Conservation (phyloP, 2,113 vertebrate genomes). For the Holacanthus passer region DNA sequence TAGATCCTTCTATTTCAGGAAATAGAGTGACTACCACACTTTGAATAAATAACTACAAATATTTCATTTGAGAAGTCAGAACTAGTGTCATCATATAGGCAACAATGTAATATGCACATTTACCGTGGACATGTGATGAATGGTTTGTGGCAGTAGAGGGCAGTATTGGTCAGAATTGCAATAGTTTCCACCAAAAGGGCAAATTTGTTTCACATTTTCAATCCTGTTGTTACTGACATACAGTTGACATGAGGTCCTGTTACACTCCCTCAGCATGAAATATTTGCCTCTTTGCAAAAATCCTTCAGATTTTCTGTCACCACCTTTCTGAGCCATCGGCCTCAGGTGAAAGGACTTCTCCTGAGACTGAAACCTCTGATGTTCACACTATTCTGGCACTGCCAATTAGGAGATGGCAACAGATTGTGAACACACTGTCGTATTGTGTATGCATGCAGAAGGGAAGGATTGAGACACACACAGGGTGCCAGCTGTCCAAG, state of each 20-base stretch:
- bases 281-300: background rate
- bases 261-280: background rate
- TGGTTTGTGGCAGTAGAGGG: slow-evolving; percentile 65
- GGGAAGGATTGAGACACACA: slow-evolving; percentile 42
- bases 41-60: background rate
- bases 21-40: background rate
- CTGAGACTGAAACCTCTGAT: slow-evolving; percentile 38
- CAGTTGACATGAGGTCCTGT: background rate
- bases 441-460: slow-evolving; percentile 61
- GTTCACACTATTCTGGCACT: slow-evolving; percentile 66
- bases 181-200: background rate
- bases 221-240: background rate
- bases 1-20: background rate
- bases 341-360: slow-evolving; percentile 32
- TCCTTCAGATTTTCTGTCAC: background rate
- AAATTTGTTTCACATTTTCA: background rate
- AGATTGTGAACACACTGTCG: slow-evolving; percentile 50
- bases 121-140: slow-evolving; percentile 21
- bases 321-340: background rate
- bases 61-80: background rate
- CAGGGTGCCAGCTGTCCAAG: slow-evolving; percentile 66
- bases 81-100: background rate
- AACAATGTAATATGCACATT: background rate
- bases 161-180: slow-evolving; percentile 33
- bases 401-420: slow-evolving; percentile 68